Conservation (phyloP, 2,797 vertebrate species). For the Aotus griseimembra region DNA sequence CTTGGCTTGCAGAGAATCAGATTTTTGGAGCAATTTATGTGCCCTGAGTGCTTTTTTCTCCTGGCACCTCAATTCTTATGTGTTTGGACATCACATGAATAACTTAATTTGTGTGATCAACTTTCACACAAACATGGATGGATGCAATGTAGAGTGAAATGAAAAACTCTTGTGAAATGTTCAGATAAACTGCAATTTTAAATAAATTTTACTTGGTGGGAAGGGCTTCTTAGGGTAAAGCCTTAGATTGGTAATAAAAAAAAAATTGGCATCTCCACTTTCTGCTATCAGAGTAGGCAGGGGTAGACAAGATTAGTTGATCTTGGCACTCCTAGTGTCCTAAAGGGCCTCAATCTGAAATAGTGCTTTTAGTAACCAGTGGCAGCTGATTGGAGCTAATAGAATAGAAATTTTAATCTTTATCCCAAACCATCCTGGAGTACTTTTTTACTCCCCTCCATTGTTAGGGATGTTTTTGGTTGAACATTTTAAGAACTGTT, state of each 20-base stretch:
- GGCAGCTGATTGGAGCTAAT: background rate
- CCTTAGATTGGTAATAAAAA: background rate
- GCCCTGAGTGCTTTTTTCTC: background rate
- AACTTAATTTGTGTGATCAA: background rate
- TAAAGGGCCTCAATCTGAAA: background rate
- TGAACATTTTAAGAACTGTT: background rate
- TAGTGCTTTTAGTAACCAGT: background rate
- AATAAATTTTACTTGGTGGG: background rate
- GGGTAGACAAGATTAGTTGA: background rate
- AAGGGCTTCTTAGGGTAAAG: background rate
- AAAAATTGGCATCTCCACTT: conserved; percentile 22
- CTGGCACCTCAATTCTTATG: background rate
- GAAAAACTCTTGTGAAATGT: background rate
- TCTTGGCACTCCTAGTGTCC: background rate
- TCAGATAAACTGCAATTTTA: background rate
- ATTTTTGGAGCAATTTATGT: background rate
- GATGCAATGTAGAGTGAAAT: background rate
- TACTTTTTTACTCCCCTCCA: background rate
- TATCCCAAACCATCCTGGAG: background rate
- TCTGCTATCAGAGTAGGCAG: background rate
- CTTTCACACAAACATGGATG: background rate
- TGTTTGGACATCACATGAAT: background rate
- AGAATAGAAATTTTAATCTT: background rate
- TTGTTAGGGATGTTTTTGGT: background rate
- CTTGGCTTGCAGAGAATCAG: background rate